Conservation (phyloP, 1,140 invertebrate species). For the Argopecten irradians region DNA sequence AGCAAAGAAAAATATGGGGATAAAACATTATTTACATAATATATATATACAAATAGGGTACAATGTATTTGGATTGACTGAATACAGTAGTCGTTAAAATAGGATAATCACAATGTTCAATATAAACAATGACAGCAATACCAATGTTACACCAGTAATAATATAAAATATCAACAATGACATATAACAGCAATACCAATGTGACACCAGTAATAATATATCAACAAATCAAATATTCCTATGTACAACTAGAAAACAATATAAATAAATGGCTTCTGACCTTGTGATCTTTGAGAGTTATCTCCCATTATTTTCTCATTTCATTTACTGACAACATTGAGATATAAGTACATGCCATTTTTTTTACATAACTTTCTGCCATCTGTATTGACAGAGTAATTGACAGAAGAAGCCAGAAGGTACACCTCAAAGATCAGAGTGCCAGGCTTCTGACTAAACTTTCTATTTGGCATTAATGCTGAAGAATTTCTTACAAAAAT, state of each 20-base stretch:
- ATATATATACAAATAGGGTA: not conserved
- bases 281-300: no score
- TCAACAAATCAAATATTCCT: not conserved
- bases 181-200: not conserved
- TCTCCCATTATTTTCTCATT: no score
- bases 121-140: no score
- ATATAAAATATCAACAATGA: not conserved
- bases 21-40: not conserved
- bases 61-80: not conserved
- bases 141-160: no score
- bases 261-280: no score
- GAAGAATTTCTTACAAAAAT: not conserved
- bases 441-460: not conserved
- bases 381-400: no score
- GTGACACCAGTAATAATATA: not conserved
- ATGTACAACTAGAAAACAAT: not conserved
- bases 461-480: not conserved
- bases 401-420: no score
- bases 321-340: no score
- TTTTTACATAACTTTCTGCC: no score
- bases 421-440: no score
- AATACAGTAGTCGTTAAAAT: not conserved
- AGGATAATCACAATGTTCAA: not conserved
- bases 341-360: no score
- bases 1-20: not conserved